Conservation (phyloP, 2,113 vertebrate species). For the Sinocyclocheilus grahami region DNA sequence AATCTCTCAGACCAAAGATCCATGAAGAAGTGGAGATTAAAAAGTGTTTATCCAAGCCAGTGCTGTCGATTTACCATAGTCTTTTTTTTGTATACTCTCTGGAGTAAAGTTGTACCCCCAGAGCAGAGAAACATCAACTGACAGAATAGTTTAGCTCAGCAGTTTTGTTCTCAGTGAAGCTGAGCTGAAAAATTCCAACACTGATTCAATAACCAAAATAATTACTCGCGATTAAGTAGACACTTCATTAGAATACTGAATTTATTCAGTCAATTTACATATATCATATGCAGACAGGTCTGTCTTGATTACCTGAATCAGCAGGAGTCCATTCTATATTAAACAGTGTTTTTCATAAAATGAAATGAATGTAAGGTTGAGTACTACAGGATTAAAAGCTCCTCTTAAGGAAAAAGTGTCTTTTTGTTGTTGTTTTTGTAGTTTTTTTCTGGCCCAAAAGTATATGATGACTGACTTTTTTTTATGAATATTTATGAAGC, state of each 20-base stretch:
- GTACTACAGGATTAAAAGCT: not conserved
- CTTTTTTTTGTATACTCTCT: not conserved
- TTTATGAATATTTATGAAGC: not conserved
- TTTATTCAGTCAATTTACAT: not conserved
- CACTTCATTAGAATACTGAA: conserved; percentile 1
- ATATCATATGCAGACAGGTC: not conserved
- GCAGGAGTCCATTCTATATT: not conserved
- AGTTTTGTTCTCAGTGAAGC: conserved; percentile 21
- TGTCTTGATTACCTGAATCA: not conserved
- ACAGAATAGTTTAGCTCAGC: conserved; percentile 9
- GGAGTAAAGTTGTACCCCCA: not conserved
- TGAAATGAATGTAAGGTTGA: no score
- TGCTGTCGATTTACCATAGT: not conserved
- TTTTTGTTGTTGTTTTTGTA: no score
- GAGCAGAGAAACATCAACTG: not conserved
- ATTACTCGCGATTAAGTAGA: conserved; percentile 7
- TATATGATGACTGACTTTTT: not conserved
- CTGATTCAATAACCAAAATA: not conserved
- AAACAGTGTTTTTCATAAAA: not conserved
- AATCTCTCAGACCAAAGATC: not conserved
- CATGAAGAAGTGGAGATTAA: no score
- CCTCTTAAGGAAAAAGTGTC: no score
- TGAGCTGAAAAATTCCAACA: not conserved
- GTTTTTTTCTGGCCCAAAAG: not conserved
- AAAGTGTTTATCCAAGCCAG: not conserved